Base-by-base conservation (phyloP, 37 sponge, comb jelly and placozoan genomes). In the Spongia lamella region DNA sequence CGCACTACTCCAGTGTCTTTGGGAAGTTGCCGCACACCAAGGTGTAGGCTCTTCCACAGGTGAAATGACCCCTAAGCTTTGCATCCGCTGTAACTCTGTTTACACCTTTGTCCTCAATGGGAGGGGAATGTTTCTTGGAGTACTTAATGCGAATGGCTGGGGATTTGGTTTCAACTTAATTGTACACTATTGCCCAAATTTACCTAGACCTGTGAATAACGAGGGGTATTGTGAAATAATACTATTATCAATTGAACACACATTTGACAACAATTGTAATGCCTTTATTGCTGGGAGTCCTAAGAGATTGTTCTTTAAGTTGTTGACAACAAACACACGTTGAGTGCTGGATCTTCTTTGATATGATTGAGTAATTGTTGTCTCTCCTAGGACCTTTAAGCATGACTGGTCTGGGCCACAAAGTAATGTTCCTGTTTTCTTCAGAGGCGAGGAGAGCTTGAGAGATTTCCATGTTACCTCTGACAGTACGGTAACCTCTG, bases 11-110 rank as follows among this genome's bases (percentile, higher is more conserved):
- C 32, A 35, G 32, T 34, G 5, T 63, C 32, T 35, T 63, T 63
- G 5, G 32, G 64, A 34, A 63, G 34, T 63, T 31, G 34, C 64
- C 32, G 64, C 29, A 11, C 64, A 63, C 64, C 64, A 63, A 7
- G 31, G 31, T 4, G 64, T 63, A 34, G 64, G 64, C 64, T 63
- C 64, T 2, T 63, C 64, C 26, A 63, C 32, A 34, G 64, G 64
- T 2, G 64, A 31, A 7, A 7, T 14, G 6, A 63, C 31, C 1
- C 64, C 6, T 9, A 9, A 63, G 20, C 2, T 35, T 35, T 63
- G 5, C 31, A 63, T 63, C 64, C 64, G 26, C 29, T 4, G 3
- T 4, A 63, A 35, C 64, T 11, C n/a, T 13, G 19, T n/a, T 27
- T 60, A 25, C 27, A 60, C 61, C n/a, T 60, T 60, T 9, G 29